Conservation (phyloP, 2,888 invertebrate species). For the Drosophila antonietae region DNA sequence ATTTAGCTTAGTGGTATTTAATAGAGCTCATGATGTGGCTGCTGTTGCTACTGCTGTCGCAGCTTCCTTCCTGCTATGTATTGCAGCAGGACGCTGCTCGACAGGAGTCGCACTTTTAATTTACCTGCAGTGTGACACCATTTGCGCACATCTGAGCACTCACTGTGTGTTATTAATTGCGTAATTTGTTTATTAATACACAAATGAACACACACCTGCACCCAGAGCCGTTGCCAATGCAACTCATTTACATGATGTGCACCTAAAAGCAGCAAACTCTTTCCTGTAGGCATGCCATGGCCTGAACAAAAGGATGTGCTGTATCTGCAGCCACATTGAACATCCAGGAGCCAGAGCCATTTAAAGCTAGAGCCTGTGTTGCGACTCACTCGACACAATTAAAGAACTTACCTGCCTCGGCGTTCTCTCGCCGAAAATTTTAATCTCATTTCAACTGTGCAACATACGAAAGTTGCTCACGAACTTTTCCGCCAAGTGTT, state of each 20-base stretch:
- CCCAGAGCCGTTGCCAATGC: slow-evolving; percentile 5
- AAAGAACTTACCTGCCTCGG: slow-evolving; percentile 28
- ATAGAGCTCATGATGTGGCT: not conserved
- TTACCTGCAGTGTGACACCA: slow-evolving; percentile 49
- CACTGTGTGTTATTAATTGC: slow-evolving; percentile 78
- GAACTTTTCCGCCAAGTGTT: slow-evolving; percentile 59
- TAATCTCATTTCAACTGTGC: slow-evolving; percentile 50
- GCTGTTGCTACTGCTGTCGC: slow-evolving; percentile 4
- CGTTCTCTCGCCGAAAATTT: slow-evolving; percentile 22
- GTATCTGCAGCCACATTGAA: not conserved
- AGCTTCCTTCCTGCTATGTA: slow-evolving; percentile 33
- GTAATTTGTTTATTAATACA: slow-evolving; percentile 77
- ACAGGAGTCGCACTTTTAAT: slow-evolving; percentile 29
- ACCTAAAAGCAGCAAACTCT: slow-evolving; percentile 13
- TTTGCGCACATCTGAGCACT: slow-evolving; percentile 76
- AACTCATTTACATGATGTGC: slow-evolving; percentile 20
- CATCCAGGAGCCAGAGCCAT: not conserved
- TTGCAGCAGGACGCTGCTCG: slow-evolving; percentile 35
- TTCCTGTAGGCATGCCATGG: slow-evolving; percentile 41
- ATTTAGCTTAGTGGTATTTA: slow-evolving; percentile 46
- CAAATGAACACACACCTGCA: slow-evolving; percentile 54
- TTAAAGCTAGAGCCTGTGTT: slow-evolving; percentile 6
- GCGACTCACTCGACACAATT: slow-evolving; percentile 39
- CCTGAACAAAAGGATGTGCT: not conserved
- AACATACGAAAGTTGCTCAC: slow-evolving; percentile 39